Evolutionary conservation across 1,140 invertebrate species (phyloP).

Genomic region (Bombus sylvicola): DNA sequence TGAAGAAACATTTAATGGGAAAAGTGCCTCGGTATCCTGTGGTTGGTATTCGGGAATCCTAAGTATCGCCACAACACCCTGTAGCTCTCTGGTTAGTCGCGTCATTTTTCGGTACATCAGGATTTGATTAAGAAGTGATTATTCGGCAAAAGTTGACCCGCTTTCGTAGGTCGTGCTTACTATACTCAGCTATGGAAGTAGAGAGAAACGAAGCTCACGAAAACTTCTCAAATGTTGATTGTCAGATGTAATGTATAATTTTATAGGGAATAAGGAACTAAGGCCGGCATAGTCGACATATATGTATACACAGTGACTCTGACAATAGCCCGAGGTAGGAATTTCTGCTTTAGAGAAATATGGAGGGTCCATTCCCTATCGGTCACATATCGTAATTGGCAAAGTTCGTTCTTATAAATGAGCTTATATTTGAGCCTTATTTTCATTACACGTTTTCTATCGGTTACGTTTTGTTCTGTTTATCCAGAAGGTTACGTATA

Average conservation of each 20-base stretch:
- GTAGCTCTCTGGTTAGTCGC: slow-evolving; percentile 40
- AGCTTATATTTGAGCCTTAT: not conserved
- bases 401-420: not conserved
- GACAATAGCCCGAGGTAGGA: slow-evolving; percentile 2
- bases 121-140: slow-evolving; percentile 44
- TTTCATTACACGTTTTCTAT: not conserved
- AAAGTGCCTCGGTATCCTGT: slow-evolving; percentile 62
- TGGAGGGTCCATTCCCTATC: not conserved
- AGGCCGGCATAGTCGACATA: slow-evolving; percentile 36
- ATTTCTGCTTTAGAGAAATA: slow-evolving; percentile 31
- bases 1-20: slow-evolving; percentile 59
- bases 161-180: not conserved
- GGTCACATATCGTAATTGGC: not conserved
- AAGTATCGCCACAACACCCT: slow-evolving; percentile 37
- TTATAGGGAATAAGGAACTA: slow-evolving; percentile 19
- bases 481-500: not conserved
- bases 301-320: slow-evolving; percentile 10
- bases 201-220: slow-evolving; percentile 7
- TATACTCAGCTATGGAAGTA: slow-evolving; percentile 5
- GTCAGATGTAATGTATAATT: slow-evolving; percentile 22
- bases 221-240: slow-evolving; percentile 30
- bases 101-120: slow-evolving; percentile 50
- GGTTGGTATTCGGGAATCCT: slow-evolving; percentile 46
- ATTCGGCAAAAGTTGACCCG: not conserved
- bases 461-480: not conserved